These are phyloP conservation scores for Chaetodon trifasciatus DNA, from an alignment of 2,797 vertebrate genomes.

Conservation along the genomic window DNA sequence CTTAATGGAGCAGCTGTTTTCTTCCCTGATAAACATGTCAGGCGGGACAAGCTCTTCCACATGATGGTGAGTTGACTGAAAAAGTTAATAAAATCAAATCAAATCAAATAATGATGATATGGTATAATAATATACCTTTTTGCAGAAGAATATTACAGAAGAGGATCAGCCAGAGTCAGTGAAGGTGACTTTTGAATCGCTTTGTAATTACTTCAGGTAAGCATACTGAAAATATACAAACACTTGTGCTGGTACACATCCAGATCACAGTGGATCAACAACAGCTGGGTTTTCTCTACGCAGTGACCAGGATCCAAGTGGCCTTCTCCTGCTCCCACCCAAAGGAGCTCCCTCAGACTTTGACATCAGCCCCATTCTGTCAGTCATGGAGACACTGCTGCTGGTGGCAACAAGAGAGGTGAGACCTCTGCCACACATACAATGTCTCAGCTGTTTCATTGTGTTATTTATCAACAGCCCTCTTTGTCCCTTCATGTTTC, in stretches of 20 bases:
- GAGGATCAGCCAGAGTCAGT: conserved; percentile 93
- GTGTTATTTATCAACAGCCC: neutral
- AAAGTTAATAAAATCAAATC: neutral
- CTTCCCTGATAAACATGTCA: conserved; percentile 92
- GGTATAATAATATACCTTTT: neutral
- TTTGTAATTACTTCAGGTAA: conserved; percentile 98
- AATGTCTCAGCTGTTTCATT: neutral
- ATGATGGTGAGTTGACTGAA: conserved; percentile 90
- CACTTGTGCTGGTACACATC: neutral
- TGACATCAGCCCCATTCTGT: conserved; percentile 89
- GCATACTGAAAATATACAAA: neutral
- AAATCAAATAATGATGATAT: neutral
- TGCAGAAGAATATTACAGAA: conserved; percentile 94
- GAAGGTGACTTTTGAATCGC: conserved; percentile 94
- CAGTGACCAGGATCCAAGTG: conserved; percentile 95
- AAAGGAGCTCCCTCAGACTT: conserved; percentile 89
- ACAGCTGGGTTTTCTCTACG: conserved; percentile 6
- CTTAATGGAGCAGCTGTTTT: conserved; percentile 95
- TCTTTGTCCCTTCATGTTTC: neutral
- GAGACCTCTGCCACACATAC: conserved; percentile 19
- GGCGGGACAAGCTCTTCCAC: conserved; percentile 93
- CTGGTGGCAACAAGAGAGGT: conserved; percentile 94
- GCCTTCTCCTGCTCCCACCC: conserved; percentile 93
- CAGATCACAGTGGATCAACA: neutral
- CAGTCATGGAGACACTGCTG: conserved; percentile 93